Evolutionary conservation across 2,888 invertebrate genomes (phyloP), one percentile per base, ranked within the genome.

Genomic region (Liodrosophila aerea): DNA sequence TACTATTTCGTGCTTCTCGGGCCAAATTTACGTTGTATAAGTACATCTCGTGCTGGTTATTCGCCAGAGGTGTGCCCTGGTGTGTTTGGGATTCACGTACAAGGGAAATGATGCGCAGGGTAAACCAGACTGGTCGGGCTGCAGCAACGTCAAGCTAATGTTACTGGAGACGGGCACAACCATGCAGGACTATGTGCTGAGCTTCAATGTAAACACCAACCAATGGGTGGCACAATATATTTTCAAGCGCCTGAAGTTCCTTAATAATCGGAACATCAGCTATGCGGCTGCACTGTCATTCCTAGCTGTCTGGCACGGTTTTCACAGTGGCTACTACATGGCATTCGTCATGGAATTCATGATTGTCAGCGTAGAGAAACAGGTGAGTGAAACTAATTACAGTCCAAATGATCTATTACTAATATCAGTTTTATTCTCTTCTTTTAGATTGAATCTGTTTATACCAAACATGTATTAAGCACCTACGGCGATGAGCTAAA

Each of bases 201-300:
- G 97, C 34, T 99, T 99, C 90, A 99, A 99, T 90, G 95, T 95
- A 61, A 98, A 98, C 89, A 99, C 99, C 0, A 99, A 99, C 90
- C 92, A 94, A 50, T 99, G 98, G 95, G 95, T 97, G 56, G 95
- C 95, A 0, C 95, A 97, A 90, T 98, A 99, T 88, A 91, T 99
- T 15, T 99, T 97, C 91, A 98, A 98, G 88, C 92, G 99, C 2
- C 92, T 99, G 36, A 96, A 95, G 87, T 98, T 98, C 89, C 91
- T 99, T 43, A 96, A 96, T 41, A 97, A 95, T 89, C 93, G 95
- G 13, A 92, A 92, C 34, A 90, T 94, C 1, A 98, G 98, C 66
- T 98, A 99, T 89, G 91, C 93, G 0, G 92, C 93, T 0, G 96
- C 98, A 0, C 91, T 99, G 34, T 54, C 93, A 0, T 99, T 98